These are phyloP conservation scores for Malurus splendens DNA, from an alignment of 2,797 vertebrate genomes.

Conservation along the genomic window DNA sequence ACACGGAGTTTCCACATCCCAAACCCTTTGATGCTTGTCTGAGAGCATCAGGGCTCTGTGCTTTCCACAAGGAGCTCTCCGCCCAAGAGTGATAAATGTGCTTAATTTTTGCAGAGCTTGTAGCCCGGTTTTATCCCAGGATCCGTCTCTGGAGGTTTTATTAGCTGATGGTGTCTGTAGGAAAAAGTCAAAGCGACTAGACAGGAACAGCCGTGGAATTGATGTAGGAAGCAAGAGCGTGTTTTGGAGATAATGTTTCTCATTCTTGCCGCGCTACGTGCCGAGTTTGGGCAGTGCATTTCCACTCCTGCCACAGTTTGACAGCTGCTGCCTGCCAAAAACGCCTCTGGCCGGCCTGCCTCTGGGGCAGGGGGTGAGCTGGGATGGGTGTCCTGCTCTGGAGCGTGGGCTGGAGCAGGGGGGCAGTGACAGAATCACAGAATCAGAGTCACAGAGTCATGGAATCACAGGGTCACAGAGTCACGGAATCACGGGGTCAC, in stretches of 20 bases:
- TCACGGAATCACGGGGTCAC: too few species aligned
- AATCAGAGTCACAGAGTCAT: too few species aligned
- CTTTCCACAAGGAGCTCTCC: slow-evolving; percentile 3
- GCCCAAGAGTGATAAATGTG: slow-evolving; percentile 46
- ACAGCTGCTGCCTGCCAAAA: not conserved
- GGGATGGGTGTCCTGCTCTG: not conserved
- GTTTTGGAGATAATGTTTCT: slow-evolving; percentile 50
- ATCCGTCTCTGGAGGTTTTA: slow-evolving; percentile 47
- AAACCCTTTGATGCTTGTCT: slow-evolving; percentile 18
- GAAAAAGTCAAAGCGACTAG: slow-evolving; percentile 51
- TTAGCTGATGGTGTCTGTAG: slow-evolving; percentile 51
- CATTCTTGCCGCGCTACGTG: not conserved
- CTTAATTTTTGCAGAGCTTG: slow-evolving; percentile 50
- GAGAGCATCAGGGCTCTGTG: slow-evolving; percentile 2
- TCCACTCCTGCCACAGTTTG: not conserved
- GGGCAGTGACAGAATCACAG: rapidly evolving
- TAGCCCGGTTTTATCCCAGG: slow-evolving; percentile 46
- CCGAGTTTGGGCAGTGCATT: not conserved
- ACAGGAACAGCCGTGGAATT: slow-evolving; percentile 35
- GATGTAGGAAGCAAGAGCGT: slow-evolving; percentile 43
- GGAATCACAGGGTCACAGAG: too few species aligned
- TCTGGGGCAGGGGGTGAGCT: not conserved
- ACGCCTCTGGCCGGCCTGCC: not conserved
- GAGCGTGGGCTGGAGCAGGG: not conserved
- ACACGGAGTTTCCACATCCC: not conserved